Evolutionary conservation across 2,888 invertebrate species (phyloP).

Genomic region (Chalcis sispes): DNA sequence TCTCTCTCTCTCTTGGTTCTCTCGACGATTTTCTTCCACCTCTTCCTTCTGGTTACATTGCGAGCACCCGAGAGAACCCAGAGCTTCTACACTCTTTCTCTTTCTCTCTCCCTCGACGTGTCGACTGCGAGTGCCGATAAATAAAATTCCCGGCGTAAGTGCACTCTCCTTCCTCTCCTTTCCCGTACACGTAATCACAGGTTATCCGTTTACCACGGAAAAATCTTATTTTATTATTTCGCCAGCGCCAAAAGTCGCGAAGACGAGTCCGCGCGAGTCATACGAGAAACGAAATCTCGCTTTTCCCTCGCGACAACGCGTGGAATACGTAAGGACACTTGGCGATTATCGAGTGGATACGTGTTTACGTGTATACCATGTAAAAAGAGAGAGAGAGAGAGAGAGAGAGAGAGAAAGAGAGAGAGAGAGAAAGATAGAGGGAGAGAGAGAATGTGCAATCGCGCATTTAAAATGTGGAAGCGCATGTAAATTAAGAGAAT

Average conservation of each 20-base stretch:
- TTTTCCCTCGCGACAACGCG: no score
- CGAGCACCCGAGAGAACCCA: no score
- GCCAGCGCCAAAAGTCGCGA: neutral
- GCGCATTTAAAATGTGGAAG: conserved; percentile 25
- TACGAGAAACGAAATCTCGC: neutral
- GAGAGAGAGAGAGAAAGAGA: neutral
- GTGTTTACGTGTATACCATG: no score
- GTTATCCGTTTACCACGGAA: conserved; percentile 58
- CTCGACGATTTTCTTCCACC: neutral
- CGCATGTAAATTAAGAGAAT: conserved; percentile 40
- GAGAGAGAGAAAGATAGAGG: conserved; percentile 21
- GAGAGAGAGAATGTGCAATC: neutral
- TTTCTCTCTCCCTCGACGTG: conserved; percentile 13
- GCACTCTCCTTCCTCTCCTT: no score
- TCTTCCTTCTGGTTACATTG: conserved; percentile 21
- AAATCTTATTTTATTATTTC: conserved; percentile 48
- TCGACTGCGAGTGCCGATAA: conserved; percentile 29
- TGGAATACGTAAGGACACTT: no score
- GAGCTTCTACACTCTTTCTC: conserved; percentile 7
- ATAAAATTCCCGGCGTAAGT: conserved; percentile 60
- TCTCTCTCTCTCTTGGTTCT: no score
- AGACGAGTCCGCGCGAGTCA: no score
- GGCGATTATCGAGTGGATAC: no score
- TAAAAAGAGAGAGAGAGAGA: no score
- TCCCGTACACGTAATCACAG: conserved; percentile 53